Evolutionary conservation across 2,113 vertebrate species (phyloP).

Genomic region (Archilochus colubris): DNA sequence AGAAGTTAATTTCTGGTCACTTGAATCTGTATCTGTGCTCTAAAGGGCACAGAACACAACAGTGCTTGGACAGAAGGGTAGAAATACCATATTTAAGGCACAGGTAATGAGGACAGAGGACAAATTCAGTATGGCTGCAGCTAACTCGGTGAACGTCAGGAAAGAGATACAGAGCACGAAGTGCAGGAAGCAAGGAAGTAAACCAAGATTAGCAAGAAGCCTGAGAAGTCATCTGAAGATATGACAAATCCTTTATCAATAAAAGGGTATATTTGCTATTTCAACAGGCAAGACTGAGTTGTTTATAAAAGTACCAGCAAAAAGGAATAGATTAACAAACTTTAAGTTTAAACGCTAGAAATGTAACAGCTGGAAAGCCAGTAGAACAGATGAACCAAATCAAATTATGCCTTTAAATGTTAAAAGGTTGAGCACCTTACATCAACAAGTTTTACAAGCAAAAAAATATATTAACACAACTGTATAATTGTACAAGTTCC

Average conservation of each 20-base stretch:
- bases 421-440: background rate
- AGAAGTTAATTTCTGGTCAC: background rate
- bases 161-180: accelerated
- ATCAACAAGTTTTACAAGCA: background rate
- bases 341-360: background rate
- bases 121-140: background rate
- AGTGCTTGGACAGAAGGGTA: background rate
- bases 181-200: background rate
- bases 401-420: background rate
- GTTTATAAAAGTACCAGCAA: background rate
- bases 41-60: background rate
- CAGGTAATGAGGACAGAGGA: background rate
- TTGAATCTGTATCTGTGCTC: background rate
- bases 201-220: background rate
- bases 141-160: background rate
- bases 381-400: background rate
- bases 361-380: background rate
- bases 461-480: background rate
- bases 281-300: background rate
- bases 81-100: background rate
- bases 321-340: background rate
- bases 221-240: background rate
- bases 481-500: background rate
- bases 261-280: background rate
- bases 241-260: background rate